Percentiles rank a stretch among this genome's conserved stretches.
Conservation (phyloP, 2,113 vertebrate species). For the Amphiprion percula region DNA sequence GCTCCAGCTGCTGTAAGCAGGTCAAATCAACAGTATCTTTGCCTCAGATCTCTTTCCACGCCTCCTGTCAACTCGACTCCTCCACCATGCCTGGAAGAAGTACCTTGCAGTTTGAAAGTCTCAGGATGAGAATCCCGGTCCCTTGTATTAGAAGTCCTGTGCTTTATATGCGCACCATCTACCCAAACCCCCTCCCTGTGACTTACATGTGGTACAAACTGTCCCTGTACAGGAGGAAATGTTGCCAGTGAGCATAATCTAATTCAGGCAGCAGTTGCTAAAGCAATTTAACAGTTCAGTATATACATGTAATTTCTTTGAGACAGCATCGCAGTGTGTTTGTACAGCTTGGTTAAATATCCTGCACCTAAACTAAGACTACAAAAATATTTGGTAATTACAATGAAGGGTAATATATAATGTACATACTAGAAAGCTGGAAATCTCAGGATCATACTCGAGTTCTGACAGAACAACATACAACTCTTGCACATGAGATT, state of each 20-base stretch:
- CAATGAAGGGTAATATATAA: not conserved
- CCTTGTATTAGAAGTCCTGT: too few relatives aligned
- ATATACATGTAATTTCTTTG: not conserved
- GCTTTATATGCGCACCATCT: slow-evolving; percentile 7
- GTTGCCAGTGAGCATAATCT: not conserved
- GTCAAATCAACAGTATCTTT: too few relatives aligned
- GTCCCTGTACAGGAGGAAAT: not conserved
- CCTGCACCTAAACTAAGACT: not conserved
- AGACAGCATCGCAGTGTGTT: not conserved
- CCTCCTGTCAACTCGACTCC: too few relatives aligned
- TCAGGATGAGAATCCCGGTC: not conserved
- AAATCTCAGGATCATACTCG: not conserved
- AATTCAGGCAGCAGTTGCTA: not conserved
- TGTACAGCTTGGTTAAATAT: slow-evolving; percentile 2
- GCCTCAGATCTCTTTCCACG: too few relatives aligned
- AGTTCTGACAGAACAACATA: slow-evolving; percentile 23
- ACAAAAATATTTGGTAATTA: not conserved
- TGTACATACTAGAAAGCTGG: not conserved
- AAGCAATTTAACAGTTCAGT: not conserved
- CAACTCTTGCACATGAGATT: not conserved
- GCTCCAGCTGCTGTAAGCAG: too few relatives aligned
- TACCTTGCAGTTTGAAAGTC: too few relatives aligned
- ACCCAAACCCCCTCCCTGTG: not conserved
- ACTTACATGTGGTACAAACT: not conserved
- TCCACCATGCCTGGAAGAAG: too few relatives aligned